Conservation (phyloP, 2,113 vertebrate genomes). For the Loxodonta africana region DNA sequence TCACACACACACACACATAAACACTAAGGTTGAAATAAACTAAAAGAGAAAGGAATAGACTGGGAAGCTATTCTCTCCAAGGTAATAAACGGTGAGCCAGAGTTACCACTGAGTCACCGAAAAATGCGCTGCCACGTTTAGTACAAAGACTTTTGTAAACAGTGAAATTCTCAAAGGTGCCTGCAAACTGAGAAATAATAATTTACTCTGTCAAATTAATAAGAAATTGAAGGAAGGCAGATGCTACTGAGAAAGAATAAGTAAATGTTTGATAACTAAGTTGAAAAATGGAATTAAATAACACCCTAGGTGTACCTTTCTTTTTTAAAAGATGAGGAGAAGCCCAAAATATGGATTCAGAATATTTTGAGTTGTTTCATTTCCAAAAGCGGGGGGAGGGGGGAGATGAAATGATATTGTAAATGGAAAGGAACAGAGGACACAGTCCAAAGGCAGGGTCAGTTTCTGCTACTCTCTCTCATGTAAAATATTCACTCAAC, state of each 20-base stretch:
- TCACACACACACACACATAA: neutral
- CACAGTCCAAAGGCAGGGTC: neutral
- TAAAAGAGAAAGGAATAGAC: slow-evolving; percentile 45
- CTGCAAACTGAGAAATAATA: slow-evolving; percentile 65
- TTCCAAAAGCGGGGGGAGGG: neutral
- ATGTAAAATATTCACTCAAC: neutral
- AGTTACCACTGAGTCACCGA: slow-evolving; percentile 68
- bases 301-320: neutral
- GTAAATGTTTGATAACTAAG: slow-evolving; percentile 68
- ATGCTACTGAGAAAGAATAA: slow-evolving; percentile 50
- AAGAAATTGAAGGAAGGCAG: slow-evolving; percentile 69
- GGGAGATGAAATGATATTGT: neutral
- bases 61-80: slow-evolving; percentile 37
- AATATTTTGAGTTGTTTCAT: slow-evolving; percentile 60
- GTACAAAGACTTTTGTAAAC: slow-evolving; percentile 64
- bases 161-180: slow-evolving; percentile 65
- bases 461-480: neutral
- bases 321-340: slow-evolving; percentile 40
- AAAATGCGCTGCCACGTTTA: slow-evolving; percentile 54
- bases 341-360: neutral
- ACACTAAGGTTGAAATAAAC: neutral
- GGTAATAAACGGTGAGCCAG: slow-evolving; percentile 40
- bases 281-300: slow-evolving; percentile 59
- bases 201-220: slow-evolving; percentile 75
- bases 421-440: neutral